These are phyloP conservation scores for Drosophila ambigua DNA, from an alignment of 1,140 invertebrate species.

Conservation along the genomic window DNA sequence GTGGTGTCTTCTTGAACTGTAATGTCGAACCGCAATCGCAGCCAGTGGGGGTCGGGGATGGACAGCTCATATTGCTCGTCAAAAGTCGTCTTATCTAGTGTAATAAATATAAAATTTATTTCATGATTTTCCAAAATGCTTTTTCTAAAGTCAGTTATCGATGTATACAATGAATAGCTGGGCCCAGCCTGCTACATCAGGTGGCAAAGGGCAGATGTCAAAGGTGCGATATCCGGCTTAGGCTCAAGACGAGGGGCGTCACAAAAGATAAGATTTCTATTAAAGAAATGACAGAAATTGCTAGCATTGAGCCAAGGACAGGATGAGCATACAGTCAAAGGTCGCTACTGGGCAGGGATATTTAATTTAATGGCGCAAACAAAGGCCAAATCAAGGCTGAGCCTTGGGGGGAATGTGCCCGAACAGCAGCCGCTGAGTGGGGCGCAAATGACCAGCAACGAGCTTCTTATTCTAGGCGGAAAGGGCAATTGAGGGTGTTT, in stretches of 20 bases:
- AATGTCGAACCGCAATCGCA: neutral
- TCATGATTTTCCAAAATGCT: conserved; percentile 3
- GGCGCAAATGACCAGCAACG: conserved; percentile 67
- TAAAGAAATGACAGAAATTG: conserved; percentile 81
- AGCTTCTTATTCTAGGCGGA: conserved; percentile 15
- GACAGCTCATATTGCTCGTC: conserved; percentile 9
- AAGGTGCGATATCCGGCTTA: conserved; percentile 82
- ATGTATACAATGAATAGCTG: conserved; percentile 3
- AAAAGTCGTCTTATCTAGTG: neutral
- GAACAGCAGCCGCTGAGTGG: neutral
- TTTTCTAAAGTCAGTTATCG: conserved; percentile 10
- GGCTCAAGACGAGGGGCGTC: conserved; percentile 46
- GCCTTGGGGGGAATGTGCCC: conserved; percentile 5
- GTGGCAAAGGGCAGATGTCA: conserved; percentile 67
- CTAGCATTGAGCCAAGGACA: conserved; percentile 48
- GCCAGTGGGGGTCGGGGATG: neutral
- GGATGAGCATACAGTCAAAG: conserved; percentile 28
- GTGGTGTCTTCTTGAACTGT: neutral
- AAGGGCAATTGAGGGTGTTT: neutral
- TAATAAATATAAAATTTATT: conserved; percentile 27
- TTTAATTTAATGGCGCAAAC: conserved; percentile 81
- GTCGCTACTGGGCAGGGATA: conserved; percentile 58
- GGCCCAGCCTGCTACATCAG: conserved; percentile 12
- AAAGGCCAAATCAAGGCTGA: conserved; percentile 62
- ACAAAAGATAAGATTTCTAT: conserved; percentile 83